Base-by-base conservation (phyloP, 2,797 vertebrate genomes). In the Spea hammondii region DNA sequence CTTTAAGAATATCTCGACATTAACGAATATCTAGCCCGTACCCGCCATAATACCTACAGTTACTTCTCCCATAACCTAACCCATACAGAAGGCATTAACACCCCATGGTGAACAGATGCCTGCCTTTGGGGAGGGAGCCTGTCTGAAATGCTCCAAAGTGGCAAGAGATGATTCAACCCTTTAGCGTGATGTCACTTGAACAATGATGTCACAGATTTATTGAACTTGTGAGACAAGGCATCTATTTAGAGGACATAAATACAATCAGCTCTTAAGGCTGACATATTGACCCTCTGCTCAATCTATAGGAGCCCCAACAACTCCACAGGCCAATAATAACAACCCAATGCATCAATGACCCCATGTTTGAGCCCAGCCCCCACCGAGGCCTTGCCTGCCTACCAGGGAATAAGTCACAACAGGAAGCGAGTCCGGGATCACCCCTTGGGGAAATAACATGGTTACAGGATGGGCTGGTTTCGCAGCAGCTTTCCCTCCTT, bases 321-420 rank as follows among this genome's bases (percentile, higher is more conserved):
- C 32, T 32, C 32, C 1, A 32, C 32, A 2, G 32, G 32, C 32
- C 32, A 32, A 32, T 32, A 32, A 32, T 32, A 32, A 32, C 32
- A 32, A 77, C 66, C 74, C 47, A 13, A 11, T 8, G 48, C 51
- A 8, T 45, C 45, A 10, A 3, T 57, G 12, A 49, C 8, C 75
- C 17, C 46, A 69, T 65, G 50, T 50, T 54, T 66, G 64, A 54
- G 74, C 51, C 76, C 67, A 62, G 11, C 75, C 75, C 74, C 74
- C 54, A 59, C 55, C 4, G 51, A 55, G 44, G 60, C 68, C 59
- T 10, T 9, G 6, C 3, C 4, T 50, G 6, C n/a, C 10, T 51
- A 12, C 14, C 65, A 48, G 5, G 13, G 14, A 17, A 51, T 9
- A 14, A 77, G 66, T 70, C 48, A 71, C 49, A 71, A 78, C 69